Evolutionary conservation across 2,888 invertebrate genomes (phyloP), one percentile per base, ranked within the genome.

Genomic region (Caenorhabditis sp.): DNA sequence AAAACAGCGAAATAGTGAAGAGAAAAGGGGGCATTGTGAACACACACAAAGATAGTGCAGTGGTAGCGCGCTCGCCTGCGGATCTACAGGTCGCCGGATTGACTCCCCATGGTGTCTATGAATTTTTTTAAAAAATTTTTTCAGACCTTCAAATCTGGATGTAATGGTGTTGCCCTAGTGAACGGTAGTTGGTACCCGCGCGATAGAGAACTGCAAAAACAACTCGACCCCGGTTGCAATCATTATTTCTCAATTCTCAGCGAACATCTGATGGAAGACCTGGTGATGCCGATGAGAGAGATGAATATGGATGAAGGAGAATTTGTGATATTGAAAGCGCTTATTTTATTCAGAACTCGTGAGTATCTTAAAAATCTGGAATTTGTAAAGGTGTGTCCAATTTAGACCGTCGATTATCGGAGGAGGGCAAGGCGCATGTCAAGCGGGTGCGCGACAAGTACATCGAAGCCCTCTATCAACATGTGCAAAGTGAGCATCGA

Each of bases 281-380:
- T 83, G 31, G 83, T 83, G 52, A 70, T 78, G 20, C 83, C 83
- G 23, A 83, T 83, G 82, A 63, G 83, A 20, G 83, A 83, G 59
- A 80, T 83, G 81, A 59, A 73, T 20, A 81, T 83, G 82, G 81
- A 82, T 60, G 83, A 83, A 36, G 83, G 82, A 38, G 83, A 83
- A 74, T 83, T 83, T 67, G 78, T 78, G 27, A 63, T 83, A 17
- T 76, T 83, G 52, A 83, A 83, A 65, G 82, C 79, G 10, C 65
- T 83, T 23, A 80, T 83, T 62, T 60, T 83, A 17, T 83, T 83
- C 68, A 69, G 81, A 52, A 76, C 81, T 57, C 77, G 81, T 81
- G 36, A 72, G 79, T 77, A 26, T 25, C 25, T 59, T 31, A 21
- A 26, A 25, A 53, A 20, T 26, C 5, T 3, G 12, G n/a, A 20